These are phyloP conservation scores for Melanaphis sacchari DNA, from an alignment of 1,140 invertebrate species.

Conservation along the genomic window DNA sequence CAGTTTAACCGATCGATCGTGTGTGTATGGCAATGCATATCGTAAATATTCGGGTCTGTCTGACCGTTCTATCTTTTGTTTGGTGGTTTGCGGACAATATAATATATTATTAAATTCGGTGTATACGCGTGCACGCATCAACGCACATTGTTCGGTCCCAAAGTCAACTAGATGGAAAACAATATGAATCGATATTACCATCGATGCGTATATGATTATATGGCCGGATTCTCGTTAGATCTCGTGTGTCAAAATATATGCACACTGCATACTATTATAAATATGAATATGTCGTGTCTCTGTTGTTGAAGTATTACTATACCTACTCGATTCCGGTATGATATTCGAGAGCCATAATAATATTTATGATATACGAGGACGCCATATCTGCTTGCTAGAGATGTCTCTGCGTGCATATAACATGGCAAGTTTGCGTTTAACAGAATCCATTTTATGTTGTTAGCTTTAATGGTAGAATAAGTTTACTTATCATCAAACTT, in stretches of 20 bases:
- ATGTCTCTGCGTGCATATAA: background rate
- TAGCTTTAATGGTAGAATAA: no score
- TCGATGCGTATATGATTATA: background rate
- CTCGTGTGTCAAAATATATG: background rate
- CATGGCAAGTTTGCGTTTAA: no score
- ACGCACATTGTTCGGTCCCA: background rate
- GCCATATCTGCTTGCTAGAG: no score
- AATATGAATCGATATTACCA: background rate
- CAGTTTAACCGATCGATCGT: background rate
- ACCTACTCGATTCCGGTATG: background rate
- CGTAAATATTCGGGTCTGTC: background rate
- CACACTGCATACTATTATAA: background rate
- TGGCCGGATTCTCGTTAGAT: background rate
- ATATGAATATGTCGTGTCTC: background rate
- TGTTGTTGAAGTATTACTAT: background rate
- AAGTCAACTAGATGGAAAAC: slow-evolving; percentile 19
- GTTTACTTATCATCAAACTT: no score
- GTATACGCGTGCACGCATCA: background rate
- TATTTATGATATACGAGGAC: background rate
- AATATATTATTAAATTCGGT: background rate
- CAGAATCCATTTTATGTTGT: no score
- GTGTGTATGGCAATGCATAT: background rate
- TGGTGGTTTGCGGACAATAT: background rate
- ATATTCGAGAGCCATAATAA: background rate
- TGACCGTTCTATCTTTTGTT: background rate